Conservation (phyloP, 2,113 vertebrate genomes). For the Gymnarchus niloticus region DNA sequence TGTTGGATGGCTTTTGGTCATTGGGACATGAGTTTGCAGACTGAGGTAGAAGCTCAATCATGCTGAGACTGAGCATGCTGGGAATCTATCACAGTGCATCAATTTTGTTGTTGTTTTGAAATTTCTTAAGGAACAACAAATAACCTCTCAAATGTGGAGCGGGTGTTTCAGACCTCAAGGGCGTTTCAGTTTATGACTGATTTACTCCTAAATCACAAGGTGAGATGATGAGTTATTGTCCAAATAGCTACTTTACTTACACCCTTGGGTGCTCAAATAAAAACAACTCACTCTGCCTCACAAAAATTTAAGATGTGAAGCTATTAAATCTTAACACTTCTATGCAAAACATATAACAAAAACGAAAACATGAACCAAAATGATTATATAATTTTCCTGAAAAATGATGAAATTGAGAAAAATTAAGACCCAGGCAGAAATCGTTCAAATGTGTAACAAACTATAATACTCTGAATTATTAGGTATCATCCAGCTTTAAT, state of each 20-base stretch:
- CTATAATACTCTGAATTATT: neutral
- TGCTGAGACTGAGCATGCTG: neutral
- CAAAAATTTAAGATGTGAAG: neutral
- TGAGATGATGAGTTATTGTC: neutral
- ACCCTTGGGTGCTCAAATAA: neutral
- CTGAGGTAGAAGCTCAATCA: neutral
- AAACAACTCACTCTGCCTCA: neutral
- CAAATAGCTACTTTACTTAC: neutral
- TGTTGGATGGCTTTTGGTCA: neutral
- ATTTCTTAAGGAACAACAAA: neutral
- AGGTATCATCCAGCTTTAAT: conserved; percentile 6
- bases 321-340: too few species aligned
- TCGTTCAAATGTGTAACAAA: conserved; percentile 13
- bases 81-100: neutral
- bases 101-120: neutral
- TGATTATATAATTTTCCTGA: neutral
- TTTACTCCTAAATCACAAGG: neutral
- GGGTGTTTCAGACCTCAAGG: neutral
- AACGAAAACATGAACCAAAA: neutral
- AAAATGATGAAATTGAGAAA: neutral
- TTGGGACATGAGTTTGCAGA: neutral
- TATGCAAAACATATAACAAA: neutral
- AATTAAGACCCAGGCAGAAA: conserved; percentile 9
- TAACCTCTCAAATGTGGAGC: neutral
- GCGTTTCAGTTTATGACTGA: neutral